Base-by-base conservation (phyloP, 2,888 invertebrate genomes). In the Oligia latruncula region DNA sequence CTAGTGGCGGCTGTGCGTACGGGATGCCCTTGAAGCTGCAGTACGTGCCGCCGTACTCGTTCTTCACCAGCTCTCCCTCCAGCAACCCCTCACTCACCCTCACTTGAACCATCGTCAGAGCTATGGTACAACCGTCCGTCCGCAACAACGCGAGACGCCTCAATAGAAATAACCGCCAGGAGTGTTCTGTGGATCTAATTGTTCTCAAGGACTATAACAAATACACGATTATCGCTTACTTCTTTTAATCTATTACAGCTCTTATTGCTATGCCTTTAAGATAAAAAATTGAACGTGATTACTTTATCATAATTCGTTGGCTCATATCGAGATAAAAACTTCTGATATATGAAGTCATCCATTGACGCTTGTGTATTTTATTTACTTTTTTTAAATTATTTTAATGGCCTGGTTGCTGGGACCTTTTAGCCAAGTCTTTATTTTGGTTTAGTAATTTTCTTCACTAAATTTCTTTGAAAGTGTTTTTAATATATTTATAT, bases 1-100 rank as follows among this genome's bases (percentile, higher is more conserved):
- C 95, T 1, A 97, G 9, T 0, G 97, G 97, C 8, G 97, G 96
- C 71, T 93, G 91, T 1, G 97, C 97, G 70, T 95, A 97, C 4
- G 97, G 97, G 43, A 97, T 95, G 13, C 97, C 97, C 82, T 93
- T 93, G 76, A 94, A 94, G 78, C 93, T 93, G 79, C 80, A 91
- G 83, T 79, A 94, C 0, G 77, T 79, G 0, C 90, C 90, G 4
- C 93, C 92, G 23, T 87, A 91, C 8, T 90, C 83, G 71, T 92
- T 90, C 6, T 88, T 70, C 8, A 90, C 84, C 29, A 88, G 20
- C 52, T 91, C 90, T 0, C 95, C 95, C 68, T 93, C 92, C 62
- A 95, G 80, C 23, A 91, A 20, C 0, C 95, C 95, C 70, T 95
- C 93, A 55, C 68, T 87, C 4, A 94, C 91, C 70, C 73, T 87